These are phyloP conservation scores for Melinaea menophilus DNA, from an alignment of 2,888 invertebrate genomes.

Conservation along the genomic window DNA sequence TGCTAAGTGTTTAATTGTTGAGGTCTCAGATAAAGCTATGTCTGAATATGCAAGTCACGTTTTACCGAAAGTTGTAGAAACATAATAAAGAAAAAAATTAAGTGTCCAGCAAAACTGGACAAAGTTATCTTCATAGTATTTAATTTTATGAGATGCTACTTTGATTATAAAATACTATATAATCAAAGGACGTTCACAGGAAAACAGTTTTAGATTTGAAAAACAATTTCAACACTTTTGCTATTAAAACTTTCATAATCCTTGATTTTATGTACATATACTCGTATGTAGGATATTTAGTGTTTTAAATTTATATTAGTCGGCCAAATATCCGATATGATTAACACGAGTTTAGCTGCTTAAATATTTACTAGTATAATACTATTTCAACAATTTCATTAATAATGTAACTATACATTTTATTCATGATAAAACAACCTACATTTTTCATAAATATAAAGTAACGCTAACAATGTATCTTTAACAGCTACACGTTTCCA, in stretches of 20 bases:
- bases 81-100: background rate
- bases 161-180: too few species aligned
- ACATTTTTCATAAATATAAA: constrained; percentile 12
- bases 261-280: too few species aligned
- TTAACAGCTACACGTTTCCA: constrained; percentile 15
- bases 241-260: too few species aligned
- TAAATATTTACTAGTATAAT: too few species aligned
- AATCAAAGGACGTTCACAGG: too few species aligned
- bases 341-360: too few species aligned
- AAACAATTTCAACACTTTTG: too few species aligned
- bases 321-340: too few species aligned
- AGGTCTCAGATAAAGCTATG: background rate
- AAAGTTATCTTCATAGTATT: background rate
- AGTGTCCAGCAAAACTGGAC: background rate
- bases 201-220: too few species aligned
- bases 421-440: background rate
- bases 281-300: too few species aligned
- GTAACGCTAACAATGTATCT: constrained; percentile 16
- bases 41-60: constrained; percentile 5
- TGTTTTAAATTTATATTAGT: too few species aligned
- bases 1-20: constrained; percentile 5
- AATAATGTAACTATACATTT: background rate
- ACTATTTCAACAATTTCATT: too few species aligned
- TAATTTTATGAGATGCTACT: background rate
- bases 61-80: background rate